A percentile compares a stretch with the other conserved stretches of the same genome.
Conservation (phyloP, 2,113 vertebrate species). For the Fulica atra region DNA sequence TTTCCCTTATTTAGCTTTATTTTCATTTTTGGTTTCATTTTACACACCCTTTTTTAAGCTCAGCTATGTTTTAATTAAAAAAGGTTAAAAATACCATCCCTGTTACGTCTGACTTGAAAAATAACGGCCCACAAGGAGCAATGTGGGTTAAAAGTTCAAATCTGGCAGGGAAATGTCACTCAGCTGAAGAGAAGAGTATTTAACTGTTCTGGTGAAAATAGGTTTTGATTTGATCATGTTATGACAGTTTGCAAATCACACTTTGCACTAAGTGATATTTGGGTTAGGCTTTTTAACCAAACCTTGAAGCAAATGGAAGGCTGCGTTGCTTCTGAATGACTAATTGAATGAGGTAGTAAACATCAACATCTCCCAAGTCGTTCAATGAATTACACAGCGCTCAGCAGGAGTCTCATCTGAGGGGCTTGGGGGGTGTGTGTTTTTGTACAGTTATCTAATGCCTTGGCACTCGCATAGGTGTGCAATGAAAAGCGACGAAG, state of each 20-base stretch:
- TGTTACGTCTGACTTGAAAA: constrained; percentile 10
- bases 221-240: constrained; percentile 68
- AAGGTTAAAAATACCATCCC: not conserved
- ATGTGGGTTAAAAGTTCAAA: constrained; percentile 59
- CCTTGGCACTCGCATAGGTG: not conserved
- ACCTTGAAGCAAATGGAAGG: not conserved
- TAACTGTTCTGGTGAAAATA: constrained; percentile 64
- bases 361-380: constrained; percentile 36
- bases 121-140: not conserved
- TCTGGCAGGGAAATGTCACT: constrained; percentile 58
- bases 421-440: not conserved
- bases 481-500: constrained; percentile 32
- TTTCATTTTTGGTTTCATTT: not conserved
- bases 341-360: not conserved
- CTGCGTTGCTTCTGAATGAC: not conserved
- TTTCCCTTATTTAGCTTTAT: not conserved
- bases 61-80: not conserved
- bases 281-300: constrained; percentile 55
- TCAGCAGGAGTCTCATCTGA: not conserved
- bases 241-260: constrained; percentile 65
- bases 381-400: constrained; percentile 7
- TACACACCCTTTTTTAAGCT: not conserved
- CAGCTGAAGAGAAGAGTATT: constrained; percentile 43
- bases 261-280: constrained; percentile 57
- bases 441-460: constrained; percentile 7